A percentile compares a stretch with the other conserved stretches of the same genome.
phyloP scores from a whole-genome alignment of 2,888 invertebrate genomes.

The Cantharis rufa region DNA sequence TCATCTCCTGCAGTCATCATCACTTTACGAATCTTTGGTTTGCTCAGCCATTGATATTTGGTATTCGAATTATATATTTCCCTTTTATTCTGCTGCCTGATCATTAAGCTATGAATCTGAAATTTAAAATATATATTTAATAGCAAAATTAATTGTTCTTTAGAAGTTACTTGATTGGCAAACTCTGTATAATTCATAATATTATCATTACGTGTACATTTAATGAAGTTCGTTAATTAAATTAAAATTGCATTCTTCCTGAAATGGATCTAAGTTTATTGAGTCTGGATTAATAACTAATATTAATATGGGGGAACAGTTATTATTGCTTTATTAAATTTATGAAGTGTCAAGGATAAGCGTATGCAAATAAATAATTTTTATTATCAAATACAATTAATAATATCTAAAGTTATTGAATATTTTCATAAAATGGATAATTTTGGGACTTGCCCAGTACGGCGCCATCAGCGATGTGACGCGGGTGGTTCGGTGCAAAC shows the following conservation, averaged over 20 bases:
- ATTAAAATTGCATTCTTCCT: too few relatives aligned
- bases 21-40: constrained; percentile 39
- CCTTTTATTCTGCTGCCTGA: constrained; percentile 45
- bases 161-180: constrained; percentile 36
- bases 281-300: not conserved
- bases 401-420: too few relatives aligned
- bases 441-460: too few relatives aligned
- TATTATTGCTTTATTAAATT: not conserved
- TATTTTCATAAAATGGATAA: too few relatives aligned
- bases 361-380: not conserved
- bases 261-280: not conserved
- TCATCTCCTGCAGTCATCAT: constrained; percentile 47
- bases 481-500: too few relatives aligned
- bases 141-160: too few relatives aligned
- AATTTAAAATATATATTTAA: not conserved
- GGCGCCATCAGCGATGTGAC: too few relatives aligned
- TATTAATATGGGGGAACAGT: not conserved
- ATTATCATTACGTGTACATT: not conserved
- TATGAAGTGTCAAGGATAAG: not conserved
- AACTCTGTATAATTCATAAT: constrained; percentile 32
- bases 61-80: constrained; percentile 35
- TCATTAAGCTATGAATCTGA: constrained; percentile 49
- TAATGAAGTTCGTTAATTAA: not conserved
- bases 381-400: not conserved
- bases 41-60: constrained; percentile 48